phyloP scores from a whole-genome alignment of 2,888 invertebrate species.

The Saturnia pavonia region DNA sequence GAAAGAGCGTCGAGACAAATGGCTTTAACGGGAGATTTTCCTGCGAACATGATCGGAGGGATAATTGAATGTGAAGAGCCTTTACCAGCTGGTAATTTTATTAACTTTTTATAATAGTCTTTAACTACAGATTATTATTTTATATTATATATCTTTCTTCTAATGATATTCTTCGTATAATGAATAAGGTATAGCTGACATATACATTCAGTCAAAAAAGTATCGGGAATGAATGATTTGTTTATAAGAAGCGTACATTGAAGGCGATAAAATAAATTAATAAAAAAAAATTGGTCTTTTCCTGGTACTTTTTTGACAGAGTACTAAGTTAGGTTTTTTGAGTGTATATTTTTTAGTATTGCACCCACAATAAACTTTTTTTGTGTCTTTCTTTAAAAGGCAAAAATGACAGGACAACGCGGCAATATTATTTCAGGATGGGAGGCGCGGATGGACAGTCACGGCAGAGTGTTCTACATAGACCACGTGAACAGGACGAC shows the following conservation, averaged over 20 bases:
- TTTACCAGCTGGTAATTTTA: slow-evolving; percentile 88
- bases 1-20: slow-evolving; percentile 84
- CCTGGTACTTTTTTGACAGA: too few relatives aligned
- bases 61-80: slow-evolving; percentile 89
- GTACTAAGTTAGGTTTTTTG: too few relatives aligned
- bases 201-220: too few relatives aligned
- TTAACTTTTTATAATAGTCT: neutral
- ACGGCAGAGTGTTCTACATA: slow-evolving; percentile 98
- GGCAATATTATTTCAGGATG: slow-evolving; percentile 84
- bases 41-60: slow-evolving; percentile 78
- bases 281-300: too few relatives aligned
- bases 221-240: too few relatives aligned
- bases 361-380: too few relatives aligned
- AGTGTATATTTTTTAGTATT: too few relatives aligned
- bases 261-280: too few relatives aligned
- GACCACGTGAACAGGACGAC: slow-evolving; percentile 98
- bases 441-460: slow-evolving; percentile 98
- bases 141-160: too few relatives aligned
- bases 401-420: neutral
- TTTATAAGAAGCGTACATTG: too few relatives aligned
- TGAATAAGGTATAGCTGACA: too few relatives aligned
- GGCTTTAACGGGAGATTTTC: slow-evolving; percentile 80
- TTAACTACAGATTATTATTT: neutral
- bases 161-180: too few relatives aligned
- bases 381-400: neutral